Percentiles rank a stretch among this genome's conserved stretches.
Evolutionary conservation across 2,797 vertebrate genomes (phyloP).

Genomic region (Chiroxiphia lanceolata): DNA sequence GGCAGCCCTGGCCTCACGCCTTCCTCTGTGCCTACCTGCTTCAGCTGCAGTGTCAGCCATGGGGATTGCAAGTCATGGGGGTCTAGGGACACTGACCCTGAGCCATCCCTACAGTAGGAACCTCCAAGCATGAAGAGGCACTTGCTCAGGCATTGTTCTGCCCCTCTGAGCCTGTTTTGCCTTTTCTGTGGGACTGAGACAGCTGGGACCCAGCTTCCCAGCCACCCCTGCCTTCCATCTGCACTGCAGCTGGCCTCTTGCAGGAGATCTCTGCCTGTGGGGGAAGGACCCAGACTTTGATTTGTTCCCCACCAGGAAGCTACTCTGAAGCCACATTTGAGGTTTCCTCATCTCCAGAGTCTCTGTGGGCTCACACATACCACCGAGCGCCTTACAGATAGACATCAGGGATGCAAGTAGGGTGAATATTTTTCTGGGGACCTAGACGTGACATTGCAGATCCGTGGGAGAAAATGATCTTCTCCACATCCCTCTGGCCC

Average conservation of each 20-base stretch:
- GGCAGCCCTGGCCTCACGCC: neutral
- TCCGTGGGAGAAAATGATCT: neutral
- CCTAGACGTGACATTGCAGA: neutral
- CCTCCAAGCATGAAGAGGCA: neutral
- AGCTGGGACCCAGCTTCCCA: neutral
- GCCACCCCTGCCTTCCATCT: neutral
- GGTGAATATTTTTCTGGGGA: neutral
- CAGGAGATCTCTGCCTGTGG: neutral
- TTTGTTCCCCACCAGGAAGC: neutral
- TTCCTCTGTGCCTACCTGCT: neutral
- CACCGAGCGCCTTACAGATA: neutral
- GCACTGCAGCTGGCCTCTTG: no score
- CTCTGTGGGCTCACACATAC: neutral
- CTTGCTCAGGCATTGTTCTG: neutral
- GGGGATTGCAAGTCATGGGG: neutral
- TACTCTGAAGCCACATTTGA: neutral
- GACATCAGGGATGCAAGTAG: neutral
- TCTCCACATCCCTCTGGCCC: neutral
- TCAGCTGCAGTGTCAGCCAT: neutral
- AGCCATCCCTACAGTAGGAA: neutral
- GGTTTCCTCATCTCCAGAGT: neutral
- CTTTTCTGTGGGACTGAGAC: fast-evolving
- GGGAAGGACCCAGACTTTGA: neutral
- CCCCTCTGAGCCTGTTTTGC: neutral
- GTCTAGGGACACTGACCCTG: neutral